Evolutionary conservation across 2,113 vertebrate genomes (phyloP).

Genomic region (Podarcis cretensis): DNA sequence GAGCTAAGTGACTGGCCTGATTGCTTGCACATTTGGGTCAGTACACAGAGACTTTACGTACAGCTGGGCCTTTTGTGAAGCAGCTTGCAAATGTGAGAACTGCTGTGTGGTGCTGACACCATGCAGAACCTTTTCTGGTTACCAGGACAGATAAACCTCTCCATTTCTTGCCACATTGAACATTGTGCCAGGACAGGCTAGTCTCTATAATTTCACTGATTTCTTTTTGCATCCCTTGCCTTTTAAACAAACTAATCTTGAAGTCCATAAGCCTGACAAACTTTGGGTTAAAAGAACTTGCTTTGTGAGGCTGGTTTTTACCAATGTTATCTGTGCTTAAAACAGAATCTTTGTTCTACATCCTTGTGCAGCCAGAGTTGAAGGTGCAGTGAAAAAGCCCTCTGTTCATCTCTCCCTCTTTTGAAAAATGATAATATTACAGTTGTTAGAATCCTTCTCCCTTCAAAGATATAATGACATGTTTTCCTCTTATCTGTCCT

Average conservation of each 20-base stretch:
- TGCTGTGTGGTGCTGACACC: background rate
- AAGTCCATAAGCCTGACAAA: constrained; percentile 14
- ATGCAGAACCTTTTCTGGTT: background rate
- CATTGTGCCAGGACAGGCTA: background rate
- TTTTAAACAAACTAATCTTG: background rate
- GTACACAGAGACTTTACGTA: no score
- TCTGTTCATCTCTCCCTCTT: constrained; percentile 40
- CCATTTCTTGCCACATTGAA: background rate
- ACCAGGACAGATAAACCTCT: background rate
- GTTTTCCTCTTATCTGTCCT: constrained; percentile 71
- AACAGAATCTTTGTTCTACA: constrained; percentile 42
- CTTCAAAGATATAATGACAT: constrained; percentile 70
- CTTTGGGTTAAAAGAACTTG: background rate
- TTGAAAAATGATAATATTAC: constrained; percentile 64
- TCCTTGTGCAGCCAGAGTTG: constrained; percentile 33
- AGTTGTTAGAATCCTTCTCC: constrained; percentile 65
- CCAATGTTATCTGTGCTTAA: constrained; percentile 2
- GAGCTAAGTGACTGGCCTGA: background rate
- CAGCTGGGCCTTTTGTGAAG: background rate
- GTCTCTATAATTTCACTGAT: background rate
- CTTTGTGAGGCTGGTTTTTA: background rate
- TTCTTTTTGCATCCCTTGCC: background rate
- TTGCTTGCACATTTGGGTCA: background rate
- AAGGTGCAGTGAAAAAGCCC: constrained; percentile 38
- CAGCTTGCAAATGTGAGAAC: background rate